Evolutionary conservation across 2,797 vertebrate genomes (phyloP), one percentile per base, ranked within the genome.

Genomic region (Momotus momota): DNA sequence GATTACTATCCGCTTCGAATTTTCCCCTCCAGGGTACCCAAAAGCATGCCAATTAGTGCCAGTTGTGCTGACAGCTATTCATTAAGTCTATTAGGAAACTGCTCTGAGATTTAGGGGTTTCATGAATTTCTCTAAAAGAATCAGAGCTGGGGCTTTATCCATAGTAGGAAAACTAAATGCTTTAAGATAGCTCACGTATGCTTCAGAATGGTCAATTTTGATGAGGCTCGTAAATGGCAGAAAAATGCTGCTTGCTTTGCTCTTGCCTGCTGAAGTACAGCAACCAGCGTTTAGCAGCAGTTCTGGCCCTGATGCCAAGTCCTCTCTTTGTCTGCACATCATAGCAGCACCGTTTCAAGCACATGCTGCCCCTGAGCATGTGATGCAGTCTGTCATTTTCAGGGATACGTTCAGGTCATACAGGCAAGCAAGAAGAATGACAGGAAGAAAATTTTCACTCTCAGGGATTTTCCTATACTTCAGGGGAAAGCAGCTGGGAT

Each of bases 31-130:
- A 86, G 73, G 73, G 62, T 93, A 81, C 43, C 51, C 66, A 79
- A 79, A 95, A 94, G 57, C 80, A 88, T 88, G 70, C 55, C 91
- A 94, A 73, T 91, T 94, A 95, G 82, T 66, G 62, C 77, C 89
- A 94, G 62, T 92, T 96, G 35, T 91, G 49, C 95, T 94, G 93
- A 81, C 66, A 95, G 89, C 73, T 88, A 93, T 91, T 96, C 85
- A 94, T 96, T 94, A 94, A 88, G 48, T 90, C 73, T 91, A 79
- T 81, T 55, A 81, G 70, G 77, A 95, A 90, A 90, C 46, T 81
- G 70, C 51, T 88, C 58, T 90, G 94, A 90, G 93, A 72, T 84
- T 94, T 93, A 80, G 86, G 18, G 84, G n/a, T 77, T 89, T 93
- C 55, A 74, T 94, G 93, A 93, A 80, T 77, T 85, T 66, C 35